phyloP scores from a whole-genome alignment of 2,797 vertebrate species.

The Spinus pinus region DNA sequence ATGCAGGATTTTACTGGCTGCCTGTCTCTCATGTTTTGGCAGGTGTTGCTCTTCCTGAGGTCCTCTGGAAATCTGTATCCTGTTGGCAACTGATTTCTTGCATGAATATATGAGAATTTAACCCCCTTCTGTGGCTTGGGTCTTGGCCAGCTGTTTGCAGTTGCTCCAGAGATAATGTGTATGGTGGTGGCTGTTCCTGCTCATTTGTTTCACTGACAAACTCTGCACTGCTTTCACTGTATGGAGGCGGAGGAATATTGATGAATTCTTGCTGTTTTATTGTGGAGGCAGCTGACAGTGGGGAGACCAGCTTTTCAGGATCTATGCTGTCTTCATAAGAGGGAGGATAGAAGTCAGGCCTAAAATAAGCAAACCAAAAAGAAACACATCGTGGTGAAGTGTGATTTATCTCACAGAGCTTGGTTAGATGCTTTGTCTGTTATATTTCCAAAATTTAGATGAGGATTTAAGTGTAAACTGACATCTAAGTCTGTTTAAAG shows the following conservation, averaged over 20 bases:
- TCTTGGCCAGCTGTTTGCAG: background rate
- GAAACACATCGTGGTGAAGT: background rate
- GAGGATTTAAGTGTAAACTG: background rate
- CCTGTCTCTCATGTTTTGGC: background rate
- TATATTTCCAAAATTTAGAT: background rate
- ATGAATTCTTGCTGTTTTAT: background rate
- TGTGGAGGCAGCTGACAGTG: background rate
- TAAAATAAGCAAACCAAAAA: conserved; percentile 57
- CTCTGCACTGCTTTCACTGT: conserved; percentile 64
- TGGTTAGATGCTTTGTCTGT: background rate
- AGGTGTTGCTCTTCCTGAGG: background rate
- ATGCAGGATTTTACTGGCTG: background rate
- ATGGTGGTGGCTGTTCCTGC: conserved; percentile 79
- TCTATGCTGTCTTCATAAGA: conserved; percentile 80
- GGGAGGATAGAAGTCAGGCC: conserved; percentile 80
- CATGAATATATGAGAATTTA: background rate
- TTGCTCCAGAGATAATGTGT: conserved; percentile 27
- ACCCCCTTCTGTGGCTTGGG: background rate
- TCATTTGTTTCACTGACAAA: conserved; percentile 58
- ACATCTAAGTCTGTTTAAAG: background rate
- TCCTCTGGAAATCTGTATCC: background rate
- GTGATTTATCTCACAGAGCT: background rate
- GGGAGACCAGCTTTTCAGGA: background rate
- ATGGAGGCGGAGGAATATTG: conserved; percentile 77
- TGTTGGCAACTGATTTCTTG: background rate